Percentiles rank a stretch among this genome's conserved stretches.
phyloP scores from a whole-genome alignment of 1,140 invertebrate genomes.

The Macrotrachela quadricornifera region DNA sequence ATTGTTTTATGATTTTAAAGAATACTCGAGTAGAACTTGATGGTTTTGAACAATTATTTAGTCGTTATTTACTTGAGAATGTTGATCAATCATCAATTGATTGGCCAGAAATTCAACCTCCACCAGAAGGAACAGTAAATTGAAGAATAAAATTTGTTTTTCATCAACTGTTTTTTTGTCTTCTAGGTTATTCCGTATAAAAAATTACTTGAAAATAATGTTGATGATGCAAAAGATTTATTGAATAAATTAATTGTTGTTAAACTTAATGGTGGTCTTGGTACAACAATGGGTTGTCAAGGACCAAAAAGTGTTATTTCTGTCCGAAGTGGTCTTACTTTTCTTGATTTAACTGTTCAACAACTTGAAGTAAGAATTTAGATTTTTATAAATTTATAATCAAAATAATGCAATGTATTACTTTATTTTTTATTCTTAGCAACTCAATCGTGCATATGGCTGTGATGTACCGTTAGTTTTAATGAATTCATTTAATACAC shows the following conservation, averaged over 20 bases:
- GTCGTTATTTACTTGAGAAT: conserved; percentile 45
- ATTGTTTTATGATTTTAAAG: conserved; percentile 14
- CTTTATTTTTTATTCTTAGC: conserved; percentile 36
- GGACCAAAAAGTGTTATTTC: conserved; percentile 96
- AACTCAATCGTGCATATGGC: conserved; percentile 81
- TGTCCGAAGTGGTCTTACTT: conserved; percentile 88
- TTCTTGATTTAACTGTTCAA: conserved; percentile 90
- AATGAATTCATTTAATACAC: conserved; percentile 99
- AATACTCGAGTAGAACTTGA: conserved; percentile 40
- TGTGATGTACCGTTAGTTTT: conserved; percentile 83
- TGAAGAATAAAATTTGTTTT: background rate
- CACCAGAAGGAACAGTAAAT: conserved; percentile 54
- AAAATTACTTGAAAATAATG: background rate
- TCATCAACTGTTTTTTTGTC: too few species aligned
- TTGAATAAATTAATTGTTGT: conserved; percentile 85
- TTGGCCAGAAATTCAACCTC: conserved; percentile 74
- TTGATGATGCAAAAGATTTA: conserved; percentile 35
- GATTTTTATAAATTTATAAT: too few species aligned
- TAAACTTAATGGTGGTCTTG: conserved; percentile 92
- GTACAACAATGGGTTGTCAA: conserved; percentile 95
- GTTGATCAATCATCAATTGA: conserved; percentile 62
- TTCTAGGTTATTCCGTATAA: background rate
- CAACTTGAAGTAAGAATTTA: conserved; percentile 71
- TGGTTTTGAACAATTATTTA: conserved; percentile 62
- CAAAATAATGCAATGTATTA: background rate